Conservation (phyloP, 2,888 invertebrate species). For the Gibbula magus region DNA sequence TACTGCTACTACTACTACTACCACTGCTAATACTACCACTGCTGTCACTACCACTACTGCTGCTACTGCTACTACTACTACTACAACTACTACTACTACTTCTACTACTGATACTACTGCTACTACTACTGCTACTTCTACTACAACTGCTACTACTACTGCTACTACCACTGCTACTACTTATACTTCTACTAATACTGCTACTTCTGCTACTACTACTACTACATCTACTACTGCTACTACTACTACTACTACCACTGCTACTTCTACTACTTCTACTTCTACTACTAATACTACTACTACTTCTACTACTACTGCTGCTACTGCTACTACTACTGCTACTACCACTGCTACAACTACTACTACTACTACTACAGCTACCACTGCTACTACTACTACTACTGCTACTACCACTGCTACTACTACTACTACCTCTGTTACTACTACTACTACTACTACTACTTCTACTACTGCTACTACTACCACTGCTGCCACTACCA, state of each 20-base stretch:
- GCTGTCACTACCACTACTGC: not conserved
- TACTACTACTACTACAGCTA: too few relatives aligned
- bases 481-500: conserved; percentile 29
- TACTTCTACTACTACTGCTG: conserved; percentile 25
- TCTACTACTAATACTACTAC: too few relatives aligned
- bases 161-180: too few relatives aligned
- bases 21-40: too few relatives aligned
- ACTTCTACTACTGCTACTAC: conserved; percentile 19
- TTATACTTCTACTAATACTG: too few relatives aligned
- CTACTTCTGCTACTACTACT: too few relatives aligned
- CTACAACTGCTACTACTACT: not conserved
- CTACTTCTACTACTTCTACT: not conserved
- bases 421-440: not conserved
- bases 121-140: not conserved
- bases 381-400: not conserved
- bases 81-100: not conserved
- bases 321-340: too few relatives aligned
- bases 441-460: not conserved
- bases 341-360: too few relatives aligned
- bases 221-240: not conserved
- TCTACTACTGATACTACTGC: too few relatives aligned
- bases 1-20: not conserved
- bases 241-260: not conserved
- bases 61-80: conserved; percentile 17
- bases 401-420: not conserved